Evolutionary conservation across 2,797 vertebrate genomes (phyloP).

Genomic region (Tokudaia muenninki): DNA sequence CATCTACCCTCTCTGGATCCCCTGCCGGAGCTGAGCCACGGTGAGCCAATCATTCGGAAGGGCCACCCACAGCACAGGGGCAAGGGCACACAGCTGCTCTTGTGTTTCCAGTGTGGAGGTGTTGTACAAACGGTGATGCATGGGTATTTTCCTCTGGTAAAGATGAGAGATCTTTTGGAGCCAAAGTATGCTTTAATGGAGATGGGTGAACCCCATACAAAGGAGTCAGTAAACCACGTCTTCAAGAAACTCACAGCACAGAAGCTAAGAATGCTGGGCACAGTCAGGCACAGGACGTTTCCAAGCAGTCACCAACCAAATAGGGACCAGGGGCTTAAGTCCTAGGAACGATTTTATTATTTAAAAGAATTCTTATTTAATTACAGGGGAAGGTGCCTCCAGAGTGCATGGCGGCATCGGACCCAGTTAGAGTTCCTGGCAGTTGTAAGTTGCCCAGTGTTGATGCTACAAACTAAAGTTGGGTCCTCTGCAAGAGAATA

Average conservation of each 20-base stretch:
- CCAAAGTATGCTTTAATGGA: neutral
- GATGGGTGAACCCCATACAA: neutral
- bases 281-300: neutral
- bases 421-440: neutral
- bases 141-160: neutral
- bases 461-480: neutral
- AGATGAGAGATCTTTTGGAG: neutral
- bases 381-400: neutral
- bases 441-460: neutral
- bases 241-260: neutral
- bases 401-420: neutral
- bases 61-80: neutral
- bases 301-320: conserved; percentile 31
- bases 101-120: neutral
- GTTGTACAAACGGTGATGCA: neutral
- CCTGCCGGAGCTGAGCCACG: neutral
- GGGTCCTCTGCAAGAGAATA: neutral
- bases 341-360: neutral
- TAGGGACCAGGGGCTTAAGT: neutral
- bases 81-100: neutral
- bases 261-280: neutral
- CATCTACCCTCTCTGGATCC: neutral
- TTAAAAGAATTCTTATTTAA: neutral
- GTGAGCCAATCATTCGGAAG: neutral
- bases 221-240: neutral